Percentiles rank a stretch among this genome's conserved stretches.
These are phyloP conservation scores for Cotesia glomerata DNA, from an alignment of 1,140 invertebrate genomes.

Conservation along the genomic window DNA sequence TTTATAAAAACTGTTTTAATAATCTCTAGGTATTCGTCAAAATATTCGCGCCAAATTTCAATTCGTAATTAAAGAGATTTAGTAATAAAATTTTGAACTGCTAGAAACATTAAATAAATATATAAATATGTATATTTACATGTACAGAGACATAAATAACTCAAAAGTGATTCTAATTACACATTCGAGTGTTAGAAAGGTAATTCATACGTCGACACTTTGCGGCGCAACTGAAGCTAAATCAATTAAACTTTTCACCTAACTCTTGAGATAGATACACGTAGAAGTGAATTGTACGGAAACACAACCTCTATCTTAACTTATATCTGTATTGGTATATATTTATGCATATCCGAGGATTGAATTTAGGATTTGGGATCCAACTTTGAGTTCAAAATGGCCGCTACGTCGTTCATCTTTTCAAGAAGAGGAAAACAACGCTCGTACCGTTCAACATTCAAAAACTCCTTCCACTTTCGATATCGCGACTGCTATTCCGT, in stretches of 20 bases:
- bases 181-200: not conserved
- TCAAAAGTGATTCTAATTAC: not conserved
- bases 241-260: conserved; percentile 17
- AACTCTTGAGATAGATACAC: conserved; percentile 1
- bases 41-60: no score
- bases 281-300: not conserved
- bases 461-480: not conserved
- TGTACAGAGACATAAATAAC: no score
- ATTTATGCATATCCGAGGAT: conserved; percentile 19
- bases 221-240: not conserved
- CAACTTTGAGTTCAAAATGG: conserved; percentile 2
- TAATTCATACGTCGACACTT: conserved; percentile 16
- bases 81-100: no score
- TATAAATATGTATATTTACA: no score
- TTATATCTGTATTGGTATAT: not conserved
- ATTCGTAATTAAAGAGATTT: no score
- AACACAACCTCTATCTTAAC: not conserved
- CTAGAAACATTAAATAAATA: no score
- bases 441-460: no score
- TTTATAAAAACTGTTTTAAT: no score
- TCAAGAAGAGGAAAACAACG: not conserved
- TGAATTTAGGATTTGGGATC: conserved; percentile 18
- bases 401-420: not conserved
- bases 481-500: not conserved
- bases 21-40: no score